Evolutionary conservation across 1,140 invertebrate species (phyloP).

Genomic region (Polyergus mexicanus): DNA sequence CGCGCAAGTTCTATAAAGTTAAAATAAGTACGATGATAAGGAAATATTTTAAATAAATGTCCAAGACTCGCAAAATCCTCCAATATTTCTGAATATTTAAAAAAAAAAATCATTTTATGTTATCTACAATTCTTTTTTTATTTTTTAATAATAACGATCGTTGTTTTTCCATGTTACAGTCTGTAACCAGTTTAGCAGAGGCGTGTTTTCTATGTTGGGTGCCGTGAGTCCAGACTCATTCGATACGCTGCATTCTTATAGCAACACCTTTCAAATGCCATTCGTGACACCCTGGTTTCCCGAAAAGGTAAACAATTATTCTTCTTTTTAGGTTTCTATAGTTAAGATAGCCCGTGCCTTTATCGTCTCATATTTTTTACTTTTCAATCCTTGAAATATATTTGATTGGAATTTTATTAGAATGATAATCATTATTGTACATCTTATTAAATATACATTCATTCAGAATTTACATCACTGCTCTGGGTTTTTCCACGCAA

Average conservation of each 20-base stretch:
- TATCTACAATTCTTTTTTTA: not conserved
- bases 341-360: not conserved
- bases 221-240: slow-evolving; percentile 97
- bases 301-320: slow-evolving; percentile 91
- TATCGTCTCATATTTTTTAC: not conserved
- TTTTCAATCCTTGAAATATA: not conserved
- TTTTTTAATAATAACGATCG: not conserved
- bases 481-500: not conserved
- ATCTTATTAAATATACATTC: not conserved
- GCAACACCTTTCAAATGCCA: slow-evolving; percentile 98
- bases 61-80: not conserved
- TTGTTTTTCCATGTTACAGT: slow-evolving; percentile 89
- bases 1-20: not conserved
- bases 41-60: not conserved
- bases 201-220: slow-evolving; percentile 96
- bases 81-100: not conserved
- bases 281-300: slow-evolving; percentile 97
- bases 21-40: not conserved
- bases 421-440: not conserved
- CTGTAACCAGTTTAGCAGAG: slow-evolving; percentile 95
- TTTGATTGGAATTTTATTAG: slow-evolving; percentile 14
- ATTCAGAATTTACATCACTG: not conserved
- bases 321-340: not conserved
- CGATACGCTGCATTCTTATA: slow-evolving; percentile 97
- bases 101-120: not conserved